Base-by-base conservation (phyloP, 2,113 vertebrate species). In the Nannospalax galili region DNA sequence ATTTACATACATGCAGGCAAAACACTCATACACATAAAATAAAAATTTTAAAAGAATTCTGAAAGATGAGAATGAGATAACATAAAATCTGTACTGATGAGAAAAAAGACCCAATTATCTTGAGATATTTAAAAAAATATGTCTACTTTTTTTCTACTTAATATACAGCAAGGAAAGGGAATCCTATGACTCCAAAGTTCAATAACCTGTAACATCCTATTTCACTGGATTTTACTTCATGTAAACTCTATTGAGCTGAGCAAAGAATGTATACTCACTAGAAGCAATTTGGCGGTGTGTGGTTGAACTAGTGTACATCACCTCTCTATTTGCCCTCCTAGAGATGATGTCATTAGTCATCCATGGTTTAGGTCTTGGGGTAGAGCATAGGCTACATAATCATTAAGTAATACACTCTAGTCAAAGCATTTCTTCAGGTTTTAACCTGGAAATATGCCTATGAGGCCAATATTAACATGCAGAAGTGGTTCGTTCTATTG, bases 301-400 rank as follows among this genome's bases (percentile, higher is more conserved):
- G 75, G 35, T 11, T 84, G 60, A 79, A 45, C 26, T 10, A 32
- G 48, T 7, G 3, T 22, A 78, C 45, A 60, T 37, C 74, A 52
- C 0, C 2, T n/a, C 72, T 92, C 91, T 90, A 48, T 94, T 35
- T 56, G 19, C 67, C 32, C n/a, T 93, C 42, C 52, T 35, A 16
- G 20, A 77, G 75, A 69, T 80, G 16, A 3, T 84, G 77, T 87
- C 87, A 87, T 96, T 72, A 64, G 28, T 84, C 87, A 74, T 73
- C 67, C 65, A 26, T 30, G 52, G 90, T 88, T 87, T 88, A 85
- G 30, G 62, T 62, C 40, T 52, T 28, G 52, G 80, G 69, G 35
- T 20, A 28, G 74, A 79, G 72, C 88, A 58, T 52, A 62, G 45
- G 74, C 35, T 84, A 19, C 77, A 56, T 62, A 72, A 92, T 85